Conservation (phyloP, 2,888 invertebrate genomes). For the Alloscopus bannaensis region DNA sequence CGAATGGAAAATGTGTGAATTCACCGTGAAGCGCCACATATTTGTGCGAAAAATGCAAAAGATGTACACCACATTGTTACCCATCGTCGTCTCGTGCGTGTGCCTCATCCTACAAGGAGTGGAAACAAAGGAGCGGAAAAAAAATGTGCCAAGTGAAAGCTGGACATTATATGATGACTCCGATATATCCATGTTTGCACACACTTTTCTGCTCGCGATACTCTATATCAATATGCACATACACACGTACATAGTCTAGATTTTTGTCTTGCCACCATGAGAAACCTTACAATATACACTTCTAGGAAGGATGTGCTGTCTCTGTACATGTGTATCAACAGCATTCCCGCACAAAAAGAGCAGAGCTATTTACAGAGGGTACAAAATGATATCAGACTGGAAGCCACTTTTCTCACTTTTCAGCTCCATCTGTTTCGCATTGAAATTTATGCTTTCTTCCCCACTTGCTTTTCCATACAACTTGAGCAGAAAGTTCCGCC, state of each 20-base stretch:
- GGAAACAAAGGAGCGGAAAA: slow-evolving; percentile 18
- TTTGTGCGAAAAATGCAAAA: too few relatives aligned
- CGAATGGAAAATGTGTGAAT: too few relatives aligned
- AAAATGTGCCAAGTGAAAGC: slow-evolving; percentile 48
- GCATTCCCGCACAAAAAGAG: not conserved
- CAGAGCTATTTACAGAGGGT: slow-evolving; percentile 17
- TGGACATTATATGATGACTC: slow-evolving; percentile 33
- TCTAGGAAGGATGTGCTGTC: not conserved
- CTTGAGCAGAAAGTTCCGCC: slow-evolving; percentile 33
- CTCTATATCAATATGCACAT: too few relatives aligned
- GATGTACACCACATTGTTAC: too few relatives aligned
- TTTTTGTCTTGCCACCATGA: too few relatives aligned
- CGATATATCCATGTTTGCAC: too few relatives aligned
- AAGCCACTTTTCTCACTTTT: slow-evolving; percentile 66
- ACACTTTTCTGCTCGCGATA: too few relatives aligned
- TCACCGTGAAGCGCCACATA: too few relatives aligned
- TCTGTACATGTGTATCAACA: not conserved
- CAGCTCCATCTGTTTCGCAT: slow-evolving; percentile 65
- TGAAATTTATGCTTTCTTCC: slow-evolving; percentile 61
- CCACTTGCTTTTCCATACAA: not conserved
- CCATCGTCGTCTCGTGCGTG: too few relatives aligned
- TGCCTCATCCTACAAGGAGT: too few relatives aligned
- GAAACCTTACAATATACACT: too few relatives aligned
- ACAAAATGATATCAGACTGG: slow-evolving; percentile 49
- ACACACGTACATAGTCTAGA: too few relatives aligned